Evolutionary conservation across 2,797 vertebrate species (phyloP), one percentile per base, ranked within the genome.

Genomic region (Manis pentadactyla): DNA sequence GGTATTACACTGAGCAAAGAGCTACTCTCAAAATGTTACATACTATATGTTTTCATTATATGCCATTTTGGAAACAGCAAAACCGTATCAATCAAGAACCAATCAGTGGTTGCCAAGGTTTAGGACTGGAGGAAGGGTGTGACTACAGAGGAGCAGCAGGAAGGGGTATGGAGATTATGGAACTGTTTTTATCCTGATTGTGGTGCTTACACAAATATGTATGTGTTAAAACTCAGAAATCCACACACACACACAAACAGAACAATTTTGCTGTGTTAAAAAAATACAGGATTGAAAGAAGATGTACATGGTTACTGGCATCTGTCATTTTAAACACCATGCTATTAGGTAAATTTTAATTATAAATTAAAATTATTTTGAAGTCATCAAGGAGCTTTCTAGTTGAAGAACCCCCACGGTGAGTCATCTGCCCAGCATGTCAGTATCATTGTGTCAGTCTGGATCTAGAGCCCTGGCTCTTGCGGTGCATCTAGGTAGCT

Each of bases 321-420:
- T 74, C 42, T 42, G 37, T 88, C 7, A 0, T 85, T 92, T 92
- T 84, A 95, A 78, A 61, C 29, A 75, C 29, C 59, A 27, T 51
- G 49, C 73, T 88, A 27, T 88, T 92, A 59, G 57, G 75, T 93
- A 69, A 81, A 63, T 88, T 78, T 84, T 78, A 69, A 87, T 68
- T 46, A 34, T 83, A 83, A 68, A 86, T 94, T 51, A 51, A 11
- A 37, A 69, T 57, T 79, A 12, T 69, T 29, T 57, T 71, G 27
- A 91, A 84, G 34, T 39, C 19, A 90, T 14, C 27, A 51, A 87
- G n/a, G 18, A 78, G 57, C 5, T 31, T 66, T 90, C 57, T 42
- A 71, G 37, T 87, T 59, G 77, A 68, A 82, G 74, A 37, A 37
- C 29, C 9, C n/a, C 15, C 11, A 1, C 29, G 18, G 37, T 63